A percentile compares a stretch with the other conserved stretches of the same genome.
Conservation (phyloP, 2,888 invertebrate species). For the Clostera curtula region DNA sequence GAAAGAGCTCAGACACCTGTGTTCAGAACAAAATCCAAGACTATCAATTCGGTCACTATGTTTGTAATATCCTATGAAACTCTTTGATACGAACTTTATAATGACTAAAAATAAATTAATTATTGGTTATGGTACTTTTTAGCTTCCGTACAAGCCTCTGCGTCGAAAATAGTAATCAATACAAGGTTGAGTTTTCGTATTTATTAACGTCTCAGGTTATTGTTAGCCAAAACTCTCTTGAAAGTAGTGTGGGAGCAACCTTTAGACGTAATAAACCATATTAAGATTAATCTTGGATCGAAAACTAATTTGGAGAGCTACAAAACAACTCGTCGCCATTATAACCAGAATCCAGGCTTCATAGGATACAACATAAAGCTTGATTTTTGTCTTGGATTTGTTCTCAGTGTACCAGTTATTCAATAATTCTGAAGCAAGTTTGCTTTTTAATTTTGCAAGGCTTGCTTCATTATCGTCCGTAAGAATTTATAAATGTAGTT, state of each 20-base stretch:
- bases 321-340: no score
- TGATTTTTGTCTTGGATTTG: constrained; percentile 30
- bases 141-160: no score
- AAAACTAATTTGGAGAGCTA: no score
- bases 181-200: no score
- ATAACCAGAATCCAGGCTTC: no score
- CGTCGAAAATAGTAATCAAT: no score
- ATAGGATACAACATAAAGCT: not conserved
- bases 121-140: no score
- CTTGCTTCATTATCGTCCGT: constrained; percentile 24
- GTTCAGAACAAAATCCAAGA: constrained; percentile 56
- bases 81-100: not conserved
- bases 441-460: constrained; percentile 31
- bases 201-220: no score
- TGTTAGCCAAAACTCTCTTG: no score
- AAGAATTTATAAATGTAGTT: constrained; percentile 2
- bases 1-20: constrained; percentile 45
- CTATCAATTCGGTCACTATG: constrained; percentile 22
- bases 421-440: constrained; percentile 26
- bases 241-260: no score
- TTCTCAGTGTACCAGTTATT: constrained; percentile 19
- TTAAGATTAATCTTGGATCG: no score
- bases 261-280: no score
- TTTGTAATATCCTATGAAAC: not conserved
- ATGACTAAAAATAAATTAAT: not conserved